A percentile compares a stretch with the other conserved stretches of the same genome.
phyloP scores from a whole-genome alignment of 30 jellyfish, hydroid and myxozoan species.

The Aurelia sp. region DNA sequence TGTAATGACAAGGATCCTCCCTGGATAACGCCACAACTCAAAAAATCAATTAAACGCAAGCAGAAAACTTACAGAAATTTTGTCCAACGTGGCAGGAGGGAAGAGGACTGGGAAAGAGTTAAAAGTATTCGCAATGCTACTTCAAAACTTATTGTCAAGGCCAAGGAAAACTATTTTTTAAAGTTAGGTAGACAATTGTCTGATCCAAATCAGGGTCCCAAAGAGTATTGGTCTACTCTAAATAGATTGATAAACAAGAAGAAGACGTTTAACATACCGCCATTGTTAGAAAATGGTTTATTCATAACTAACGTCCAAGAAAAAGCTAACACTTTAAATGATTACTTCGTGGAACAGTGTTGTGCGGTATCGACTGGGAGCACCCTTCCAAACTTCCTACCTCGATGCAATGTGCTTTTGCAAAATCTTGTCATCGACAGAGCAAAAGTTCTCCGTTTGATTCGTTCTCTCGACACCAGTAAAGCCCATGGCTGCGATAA shows the following conservation, averaged over 20 bases:
- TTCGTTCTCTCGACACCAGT: background rate
- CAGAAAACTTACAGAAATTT: constrained; percentile 11
- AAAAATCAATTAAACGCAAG: constrained; percentile 29
- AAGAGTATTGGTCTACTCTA: background rate
- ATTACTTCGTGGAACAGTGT: constrained; percentile 25
- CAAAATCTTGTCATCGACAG: background rate
- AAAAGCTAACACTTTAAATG: constrained; percentile 6
- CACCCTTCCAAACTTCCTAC: constrained; percentile 4
- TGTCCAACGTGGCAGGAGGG: constrained; percentile 13
- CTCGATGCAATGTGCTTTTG: constrained; percentile 6
- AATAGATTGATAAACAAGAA: too few relatives aligned
- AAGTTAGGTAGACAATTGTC: background rate
- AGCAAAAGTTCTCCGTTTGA: constrained; percentile 1
- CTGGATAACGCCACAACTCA: constrained; percentile 24
- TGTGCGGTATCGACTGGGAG: constrained; percentile 7
- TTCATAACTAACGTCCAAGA: constrained; percentile 2
- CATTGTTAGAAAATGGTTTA: constrained; percentile 16
- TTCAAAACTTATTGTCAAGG: constrained; percentile 3
- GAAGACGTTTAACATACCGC: constrained; percentile 15
- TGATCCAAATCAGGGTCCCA: background rate
- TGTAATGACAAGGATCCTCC: constrained; percentile 18
- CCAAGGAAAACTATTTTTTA: too few relatives aligned
- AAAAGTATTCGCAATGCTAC: constrained; percentile 9
- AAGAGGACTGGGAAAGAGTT: constrained; percentile 17
- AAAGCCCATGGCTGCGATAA: constrained; percentile 22